phyloP scores from a whole-genome alignment of 2,888 invertebrate species.

The Isotomurus palustris region DNA sequence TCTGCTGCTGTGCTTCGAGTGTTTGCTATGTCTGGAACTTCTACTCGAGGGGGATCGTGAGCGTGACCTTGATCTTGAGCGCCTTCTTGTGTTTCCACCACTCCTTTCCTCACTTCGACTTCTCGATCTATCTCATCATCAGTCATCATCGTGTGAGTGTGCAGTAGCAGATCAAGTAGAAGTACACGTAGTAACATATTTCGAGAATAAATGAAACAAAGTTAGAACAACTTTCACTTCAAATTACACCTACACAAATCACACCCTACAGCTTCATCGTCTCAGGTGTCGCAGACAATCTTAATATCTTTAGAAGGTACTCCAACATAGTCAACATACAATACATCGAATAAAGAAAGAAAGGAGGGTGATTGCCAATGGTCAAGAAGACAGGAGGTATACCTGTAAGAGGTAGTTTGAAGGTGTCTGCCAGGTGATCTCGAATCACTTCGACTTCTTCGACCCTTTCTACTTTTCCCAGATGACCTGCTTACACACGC shows the following conservation, averaged over 20 bases:
- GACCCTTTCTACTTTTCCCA: conserved; percentile 24
- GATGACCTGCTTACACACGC: conserved; percentile 24
- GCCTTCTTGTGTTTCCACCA: conserved; percentile 14
- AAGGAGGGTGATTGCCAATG: too few relatives aligned
- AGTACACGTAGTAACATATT: background rate
- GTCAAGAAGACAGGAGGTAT: background rate
- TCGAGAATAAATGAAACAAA: background rate
- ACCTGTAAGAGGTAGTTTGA: conserved; percentile 28
- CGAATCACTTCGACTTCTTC: conserved; percentile 28
- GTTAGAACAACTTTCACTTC: background rate
- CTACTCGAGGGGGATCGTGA: conserved; percentile 37
- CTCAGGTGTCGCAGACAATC: background rate
- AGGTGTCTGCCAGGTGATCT: conserved; percentile 22
- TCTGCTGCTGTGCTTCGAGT: too few relatives aligned
- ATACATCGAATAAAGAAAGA: too few relatives aligned
- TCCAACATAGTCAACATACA: background rate
- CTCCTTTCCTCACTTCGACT: conserved; percentile 28
- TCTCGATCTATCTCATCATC: conserved; percentile 27
- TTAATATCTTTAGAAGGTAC: background rate
- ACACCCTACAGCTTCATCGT: background rate
- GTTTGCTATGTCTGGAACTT: too few relatives aligned
- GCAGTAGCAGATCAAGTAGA: background rate
- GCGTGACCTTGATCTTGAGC: conserved; percentile 19
- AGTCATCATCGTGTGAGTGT: too few relatives aligned
- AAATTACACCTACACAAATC: background rate